phyloP scores from a whole-genome alignment of 2,113 vertebrate species.

The Baryphthengus martii region DNA sequence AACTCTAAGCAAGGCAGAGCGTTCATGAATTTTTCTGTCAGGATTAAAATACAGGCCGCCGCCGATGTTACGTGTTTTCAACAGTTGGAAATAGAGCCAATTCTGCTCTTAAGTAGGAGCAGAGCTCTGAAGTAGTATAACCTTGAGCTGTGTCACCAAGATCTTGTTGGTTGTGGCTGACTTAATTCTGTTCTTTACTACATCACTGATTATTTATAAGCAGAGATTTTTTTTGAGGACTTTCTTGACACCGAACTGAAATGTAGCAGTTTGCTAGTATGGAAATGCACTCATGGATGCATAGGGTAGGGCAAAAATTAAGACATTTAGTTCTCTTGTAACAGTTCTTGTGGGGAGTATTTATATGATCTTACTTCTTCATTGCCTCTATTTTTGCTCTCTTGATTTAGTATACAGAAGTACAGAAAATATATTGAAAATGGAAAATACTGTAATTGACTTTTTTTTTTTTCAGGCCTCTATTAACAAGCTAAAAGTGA shows the following conservation, averaged over 20 bases:
- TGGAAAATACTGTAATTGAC: neutral
- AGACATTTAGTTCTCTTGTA: neutral
- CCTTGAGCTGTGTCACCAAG: neutral
- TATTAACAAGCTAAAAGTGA: constrained; percentile 73
- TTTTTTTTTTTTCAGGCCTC: constrained; percentile 34
- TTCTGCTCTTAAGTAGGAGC: neutral
- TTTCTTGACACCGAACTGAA: neutral
- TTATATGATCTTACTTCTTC: neutral
- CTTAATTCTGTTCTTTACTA: neutral
- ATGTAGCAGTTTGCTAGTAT: neutral
- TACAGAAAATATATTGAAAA: neutral
- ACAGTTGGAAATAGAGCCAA: neutral
- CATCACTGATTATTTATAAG: neutral
- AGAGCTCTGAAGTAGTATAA: neutral
- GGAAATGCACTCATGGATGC: neutral
- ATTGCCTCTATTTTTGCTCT: neutral
- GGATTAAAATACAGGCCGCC: neutral
- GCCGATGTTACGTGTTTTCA: neutral
- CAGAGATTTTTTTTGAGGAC: neutral
- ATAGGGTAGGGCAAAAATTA: neutral
- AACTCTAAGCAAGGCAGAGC: neutral
- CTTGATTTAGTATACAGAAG: neutral
- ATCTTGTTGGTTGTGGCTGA: neutral
- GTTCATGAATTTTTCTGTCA: neutral
- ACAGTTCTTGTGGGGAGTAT: neutral